Percentiles rank a stretch among this genome's conserved stretches.
These are phyloP conservation scores for Ceratitis capitata DNA, from an alignment of 1,140 invertebrate species.

Conservation along the genomic window DNA sequence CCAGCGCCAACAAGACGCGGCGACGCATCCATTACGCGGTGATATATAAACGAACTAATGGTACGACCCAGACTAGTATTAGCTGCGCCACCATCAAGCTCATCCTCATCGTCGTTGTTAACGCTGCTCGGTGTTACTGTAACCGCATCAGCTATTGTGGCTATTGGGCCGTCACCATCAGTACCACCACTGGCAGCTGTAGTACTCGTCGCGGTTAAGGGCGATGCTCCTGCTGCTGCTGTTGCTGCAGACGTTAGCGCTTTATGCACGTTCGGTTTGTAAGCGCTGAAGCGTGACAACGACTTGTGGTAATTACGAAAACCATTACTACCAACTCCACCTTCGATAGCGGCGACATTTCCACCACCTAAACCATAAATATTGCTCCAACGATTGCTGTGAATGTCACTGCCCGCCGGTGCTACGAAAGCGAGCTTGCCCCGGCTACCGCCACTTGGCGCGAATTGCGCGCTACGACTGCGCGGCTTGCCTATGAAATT, in stretches of 20 bases:
- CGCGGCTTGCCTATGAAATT: slow-evolving; percentile 55
- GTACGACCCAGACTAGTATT: neutral
- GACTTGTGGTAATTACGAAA: slow-evolving; percentile 21
- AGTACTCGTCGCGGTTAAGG: neutral
- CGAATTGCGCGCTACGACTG: slow-evolving; percentile 59
- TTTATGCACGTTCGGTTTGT: slow-evolving; percentile 20
- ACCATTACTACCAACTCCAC: neutral
- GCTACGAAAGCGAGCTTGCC: slow-evolving; percentile 41
- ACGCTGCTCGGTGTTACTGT: neutral
- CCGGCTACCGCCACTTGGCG: slow-evolving; percentile 54
- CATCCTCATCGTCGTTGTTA: neutral
- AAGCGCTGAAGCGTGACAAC: slow-evolving; percentile 17
- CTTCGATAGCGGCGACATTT: neutral
- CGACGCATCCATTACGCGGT: slow-evolving; percentile 56
- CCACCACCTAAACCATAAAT: slow-evolving; percentile 19
- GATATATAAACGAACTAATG: slow-evolving; percentile 58
- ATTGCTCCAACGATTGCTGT: slow-evolving; percentile 15
- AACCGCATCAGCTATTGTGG: slow-evolving; percentile 1
- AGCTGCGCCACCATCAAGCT: neutral
- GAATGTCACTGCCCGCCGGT: neutral
- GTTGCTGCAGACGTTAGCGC: slow-evolving; percentile 23
- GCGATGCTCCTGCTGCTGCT: neutral
- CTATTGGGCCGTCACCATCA: neutral
- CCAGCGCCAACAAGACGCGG: slow-evolving; percentile 46
- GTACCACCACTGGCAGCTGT: neutral